Evolutionary conservation across 2,888 invertebrate genomes (phyloP), one percentile per base, ranked within the genome.

Genomic region (Tupiocoris notatus): DNA sequence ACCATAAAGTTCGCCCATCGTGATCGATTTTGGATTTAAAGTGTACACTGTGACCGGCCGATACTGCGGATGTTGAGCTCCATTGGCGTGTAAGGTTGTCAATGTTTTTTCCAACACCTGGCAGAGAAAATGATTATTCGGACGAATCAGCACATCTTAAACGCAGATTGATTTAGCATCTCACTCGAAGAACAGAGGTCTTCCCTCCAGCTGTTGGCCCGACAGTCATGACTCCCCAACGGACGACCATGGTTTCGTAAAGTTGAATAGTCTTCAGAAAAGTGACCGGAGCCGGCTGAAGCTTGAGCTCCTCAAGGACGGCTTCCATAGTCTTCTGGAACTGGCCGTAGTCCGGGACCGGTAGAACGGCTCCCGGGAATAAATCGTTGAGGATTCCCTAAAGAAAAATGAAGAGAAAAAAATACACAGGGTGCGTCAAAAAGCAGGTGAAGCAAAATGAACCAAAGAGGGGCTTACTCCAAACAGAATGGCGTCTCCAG

Each of bases 201-300:
- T 95, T 95, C 1, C 95, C 95, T 1, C 94, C 91, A 0, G 94
- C 95, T 0, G 95, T 94, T 0, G 94, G 94, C 0, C 95, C 95
- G 0, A 95, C 95, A 78, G 94, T 84, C 95, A 96, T 95, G 0
- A 95, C 95, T 1, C 95, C 95, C 88, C 95, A 95, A 18, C 95
- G 87, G 1, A 95, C 94, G 79, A 92, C 90, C 92, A 95, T 92
- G 0, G 95, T 95, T 83, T 95, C 95, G 82, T 93, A 92, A 9
- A 95, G 85, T 83, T 96, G 95, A 79, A 95, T 92, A 18, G 92
- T 88, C 86, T 94, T 93, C 59, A 86, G 86, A 56, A 92, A 88
- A 83, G 91, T 90, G 2, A 73, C 73, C 2, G 73, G 73, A 9
- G 54, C 63, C 0, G 91, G 85, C 83, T 95, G 93, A 2, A 92